These are phyloP conservation scores for Cryptosula pallasiana DNA, from an alignment of 2,888 invertebrate species.

Conservation along the genomic window DNA sequence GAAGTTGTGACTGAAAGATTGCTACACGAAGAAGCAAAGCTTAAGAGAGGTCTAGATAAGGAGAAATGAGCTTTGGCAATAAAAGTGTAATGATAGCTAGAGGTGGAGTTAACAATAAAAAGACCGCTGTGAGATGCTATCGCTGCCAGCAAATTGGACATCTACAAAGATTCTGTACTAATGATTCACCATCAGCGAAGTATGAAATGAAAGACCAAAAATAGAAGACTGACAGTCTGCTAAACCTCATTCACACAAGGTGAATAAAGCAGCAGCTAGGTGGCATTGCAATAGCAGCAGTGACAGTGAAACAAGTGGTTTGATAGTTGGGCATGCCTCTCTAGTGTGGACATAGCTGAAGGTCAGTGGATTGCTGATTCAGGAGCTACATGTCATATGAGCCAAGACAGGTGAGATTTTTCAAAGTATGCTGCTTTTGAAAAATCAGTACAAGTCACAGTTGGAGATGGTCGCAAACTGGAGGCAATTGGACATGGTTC, in stretches of 20 bases:
- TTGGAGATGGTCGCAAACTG: slow-evolving; percentile 26
- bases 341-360: neutral
- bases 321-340: slow-evolving; percentile 24
- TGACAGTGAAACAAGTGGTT: slow-evolving; percentile 16
- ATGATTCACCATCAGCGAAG: neutral
- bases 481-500: slow-evolving; percentile 25
- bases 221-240: neutral
- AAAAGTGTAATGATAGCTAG: too few species aligned
- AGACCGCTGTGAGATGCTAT: too few species aligned
- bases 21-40: too few species aligned
- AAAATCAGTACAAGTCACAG: slow-evolving; percentile 7
- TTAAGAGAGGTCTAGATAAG: too few species aligned
- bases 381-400: slow-evolving; percentile 26
- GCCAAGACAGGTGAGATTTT: neutral
- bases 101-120: too few species aligned
- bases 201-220: neutral
- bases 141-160: neutral
- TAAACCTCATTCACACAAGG: too few species aligned
- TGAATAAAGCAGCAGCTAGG: neutral
- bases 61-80: too few species aligned
- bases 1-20: neutral
- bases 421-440: neutral
- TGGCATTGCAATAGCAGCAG: neutral
- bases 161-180: neutral
- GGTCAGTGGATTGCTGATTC: slow-evolving; percentile 25